phyloP scores from a whole-genome alignment of 2,888 invertebrate genomes.

The Andrena fulva region DNA sequence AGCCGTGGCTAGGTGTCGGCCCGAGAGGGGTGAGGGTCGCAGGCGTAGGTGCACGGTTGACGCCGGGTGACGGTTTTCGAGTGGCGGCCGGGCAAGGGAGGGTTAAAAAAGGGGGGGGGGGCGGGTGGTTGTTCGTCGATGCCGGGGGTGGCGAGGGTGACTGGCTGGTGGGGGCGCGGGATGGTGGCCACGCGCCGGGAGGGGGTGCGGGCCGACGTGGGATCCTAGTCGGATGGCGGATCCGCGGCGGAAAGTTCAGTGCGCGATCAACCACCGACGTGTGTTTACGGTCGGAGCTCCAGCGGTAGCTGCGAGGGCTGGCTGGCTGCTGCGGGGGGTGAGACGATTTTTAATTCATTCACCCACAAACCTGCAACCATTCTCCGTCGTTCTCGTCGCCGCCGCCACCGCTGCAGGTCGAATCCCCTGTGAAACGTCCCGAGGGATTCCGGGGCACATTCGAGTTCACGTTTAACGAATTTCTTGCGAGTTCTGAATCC shows the following conservation, averaged over 20 bases:
- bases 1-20: conserved; percentile 33
- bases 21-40: conserved; percentile 7
- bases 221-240: conserved; percentile 75
- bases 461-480: too few species aligned
- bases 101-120: conserved; percentile 61
- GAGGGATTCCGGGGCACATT: too few species aligned
- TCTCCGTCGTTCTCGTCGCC: neutral
- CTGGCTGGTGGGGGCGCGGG: conserved; percentile 47
- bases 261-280: conserved; percentile 83
- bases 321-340: conserved; percentile 68
- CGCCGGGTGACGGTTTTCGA: conserved; percentile 72
- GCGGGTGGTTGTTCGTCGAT: conserved; percentile 46
- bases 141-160: conserved; percentile 60
- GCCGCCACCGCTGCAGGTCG: neutral
- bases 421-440: too few species aligned
- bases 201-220: conserved; percentile 49
- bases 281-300: conserved; percentile 78
- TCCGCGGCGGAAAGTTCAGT: conserved; percentile 81
- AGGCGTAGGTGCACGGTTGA: conserved; percentile 52
- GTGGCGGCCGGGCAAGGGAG: conserved; percentile 64
- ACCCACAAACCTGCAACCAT: neutral
- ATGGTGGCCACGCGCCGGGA: conserved; percentile 22
- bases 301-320: conserved; percentile 76
- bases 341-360: conserved; percentile 48
- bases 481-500: neutral